Percentiles rank a stretch among this genome's conserved stretches.
phyloP scores from a whole-genome alignment of 2,797 vertebrate genomes.

The Sebastes trivittatus region DNA sequence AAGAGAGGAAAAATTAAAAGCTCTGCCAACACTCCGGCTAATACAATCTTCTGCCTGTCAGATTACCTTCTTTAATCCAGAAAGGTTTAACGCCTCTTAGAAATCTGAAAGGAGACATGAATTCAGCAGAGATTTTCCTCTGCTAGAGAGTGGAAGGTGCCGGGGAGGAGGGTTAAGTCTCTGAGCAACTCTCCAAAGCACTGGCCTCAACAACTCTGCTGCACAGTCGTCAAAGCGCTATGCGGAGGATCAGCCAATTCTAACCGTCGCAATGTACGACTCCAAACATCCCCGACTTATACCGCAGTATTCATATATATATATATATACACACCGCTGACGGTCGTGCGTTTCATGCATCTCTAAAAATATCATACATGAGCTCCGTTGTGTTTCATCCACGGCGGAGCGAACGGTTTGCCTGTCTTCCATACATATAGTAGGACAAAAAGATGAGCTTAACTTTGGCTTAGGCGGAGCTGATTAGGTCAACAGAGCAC shows the following conservation, averaged over 20 bases:
- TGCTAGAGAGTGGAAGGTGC: slow-evolving; percentile 59
- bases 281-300: not conserved
- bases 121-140: slow-evolving; percentile 80
- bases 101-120: slow-evolving; percentile 83
- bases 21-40: slow-evolving; percentile 82
- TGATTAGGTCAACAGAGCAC: slow-evolving; percentile 58
- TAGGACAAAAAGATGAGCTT: slow-evolving; percentile 59
- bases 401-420: not conserved
- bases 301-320: not conserved
- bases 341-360: not conserved
- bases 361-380: slow-evolving; percentile 8
- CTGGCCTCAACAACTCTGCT: slow-evolving; percentile 67
- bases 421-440: slow-evolving; percentile 30
- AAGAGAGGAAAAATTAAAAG: slow-evolving; percentile 78
- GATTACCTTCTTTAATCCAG: slow-evolving; percentile 86
- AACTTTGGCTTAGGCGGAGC: slow-evolving; percentile 48
- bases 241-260: slow-evolving; percentile 59
- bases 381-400: not conserved
- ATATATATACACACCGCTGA: too few species aligned
- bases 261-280: slow-evolving; percentile 17
- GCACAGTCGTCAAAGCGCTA: slow-evolving; percentile 46
- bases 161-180: slow-evolving; percentile 67
- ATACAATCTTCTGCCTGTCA: slow-evolving; percentile 87
- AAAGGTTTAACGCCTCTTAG: slow-evolving; percentile 84
- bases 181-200: slow-evolving; percentile 70